Evolutionary conservation across 1,140 invertebrate species (phyloP), one percentile per base, ranked within the genome.

Genomic region (Bombus soroeensis): DNA sequence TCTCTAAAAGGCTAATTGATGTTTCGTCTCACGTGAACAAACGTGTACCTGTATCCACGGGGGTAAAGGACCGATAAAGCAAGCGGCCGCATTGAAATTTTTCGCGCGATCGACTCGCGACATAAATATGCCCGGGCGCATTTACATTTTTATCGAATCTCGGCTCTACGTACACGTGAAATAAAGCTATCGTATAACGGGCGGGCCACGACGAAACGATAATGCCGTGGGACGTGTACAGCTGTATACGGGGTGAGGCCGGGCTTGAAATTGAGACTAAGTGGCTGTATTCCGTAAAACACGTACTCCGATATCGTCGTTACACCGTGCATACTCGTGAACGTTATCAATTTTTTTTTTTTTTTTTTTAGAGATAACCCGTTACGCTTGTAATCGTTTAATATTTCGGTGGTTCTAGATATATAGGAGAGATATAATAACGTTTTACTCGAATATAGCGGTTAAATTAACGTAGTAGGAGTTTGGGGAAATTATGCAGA

Each of bases 101-200:
- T 76, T 41, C 80, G 53, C 73, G 64, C 47, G 64, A 89, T 89
- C 84, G 79, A 80, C 72, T 76, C 80, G 59, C 62, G 74, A 28
- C 76, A 81, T 81, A 89, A 87, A 82, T 86, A 77, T 43, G 57
- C 28, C 28, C 34, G 32, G 25, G 43, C 25, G 70, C 64, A 87
- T 89, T 89, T 89, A 78, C 81, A 89, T 89, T 87, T 89, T 89
- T 89, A 89, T 89, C 76, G 68, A 89, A 89, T 89, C 43, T 41
- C 66, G 34, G 34, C 66, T 62, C 47, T 22, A 32, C 53, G 47
- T 25, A 25, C 25, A 62, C 53, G 73, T 41, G 66, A 89, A 80
- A 43, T 80, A 74, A 81, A 85, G 68, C 77, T 64, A 71, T 59
- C 41, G 76, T 81, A 73, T 34, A 80, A 80, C 70, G 75, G 25